Percentiles rank a stretch among this genome's conserved stretches.
These are phyloP conservation scores for Molossus molossus DNA, from an alignment of 2,797 vertebrate species.

Conservation along the genomic window DNA sequence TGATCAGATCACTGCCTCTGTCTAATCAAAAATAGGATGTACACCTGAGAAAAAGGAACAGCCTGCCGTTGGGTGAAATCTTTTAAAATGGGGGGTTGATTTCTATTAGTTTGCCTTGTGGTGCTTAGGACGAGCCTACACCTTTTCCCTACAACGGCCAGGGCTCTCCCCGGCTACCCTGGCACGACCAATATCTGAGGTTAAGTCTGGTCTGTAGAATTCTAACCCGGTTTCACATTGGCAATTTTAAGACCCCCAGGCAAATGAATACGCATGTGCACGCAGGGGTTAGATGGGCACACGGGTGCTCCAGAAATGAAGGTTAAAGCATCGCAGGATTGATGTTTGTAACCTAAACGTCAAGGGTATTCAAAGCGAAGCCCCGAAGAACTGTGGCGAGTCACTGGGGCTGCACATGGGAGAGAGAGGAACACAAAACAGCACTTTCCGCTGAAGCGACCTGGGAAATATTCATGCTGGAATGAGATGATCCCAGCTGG, in stretches of 20 bases:
- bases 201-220: constrained; percentile 65
- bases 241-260: constrained; percentile 79
- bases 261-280: constrained; percentile 78
- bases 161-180: background rate
- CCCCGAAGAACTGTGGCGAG: background rate
- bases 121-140: background rate
- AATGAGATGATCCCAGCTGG: constrained; percentile 15
- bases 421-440: constrained; percentile 59
- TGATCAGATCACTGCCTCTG: constrained; percentile 81
- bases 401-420: background rate
- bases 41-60: constrained; percentile 75
- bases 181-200: constrained; percentile 78
- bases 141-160: background rate
- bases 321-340: constrained; percentile 28
- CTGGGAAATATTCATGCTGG: background rate
- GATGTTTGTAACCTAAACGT: constrained; percentile 72
- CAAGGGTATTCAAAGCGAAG: constrained; percentile 76
- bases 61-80: constrained; percentile 66
- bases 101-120: constrained; percentile 46
- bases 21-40: constrained; percentile 76
- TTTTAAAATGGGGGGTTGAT: constrained; percentile 54
- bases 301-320: constrained; percentile 52
- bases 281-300: constrained; percentile 64
- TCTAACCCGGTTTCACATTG: constrained; percentile 74
- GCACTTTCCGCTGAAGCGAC: background rate